Conservation (phyloP, 2,888 invertebrate genomes). For the Elysia crispata region DNA sequence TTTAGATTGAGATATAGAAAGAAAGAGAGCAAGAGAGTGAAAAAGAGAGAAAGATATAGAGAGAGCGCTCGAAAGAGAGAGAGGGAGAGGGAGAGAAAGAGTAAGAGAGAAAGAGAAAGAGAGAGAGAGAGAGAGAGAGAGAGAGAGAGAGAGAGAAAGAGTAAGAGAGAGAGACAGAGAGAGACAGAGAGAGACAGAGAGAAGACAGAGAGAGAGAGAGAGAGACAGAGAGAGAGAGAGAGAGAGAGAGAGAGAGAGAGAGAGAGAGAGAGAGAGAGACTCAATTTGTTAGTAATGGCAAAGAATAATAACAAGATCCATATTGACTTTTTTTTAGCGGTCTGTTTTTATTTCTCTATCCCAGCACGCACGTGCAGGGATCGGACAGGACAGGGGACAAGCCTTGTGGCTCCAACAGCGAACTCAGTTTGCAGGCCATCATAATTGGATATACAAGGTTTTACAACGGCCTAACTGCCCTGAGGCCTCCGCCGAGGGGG, state of each 20-base stretch:
- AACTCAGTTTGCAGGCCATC: too few species aligned
- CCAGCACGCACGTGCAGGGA: too few species aligned
- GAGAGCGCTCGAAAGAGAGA: neutral
- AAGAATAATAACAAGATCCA: too few species aligned
- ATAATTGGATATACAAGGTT: too few species aligned
- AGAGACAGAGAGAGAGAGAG: neutral
- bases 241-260: neutral
- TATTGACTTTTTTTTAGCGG: too few species aligned
- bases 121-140: conserved; percentile 35
- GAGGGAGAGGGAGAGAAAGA: conserved; percentile 5
- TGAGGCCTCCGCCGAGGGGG: too few species aligned
- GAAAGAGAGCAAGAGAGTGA: neutral
- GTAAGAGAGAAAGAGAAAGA: conserved; percentile 15
- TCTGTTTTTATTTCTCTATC: too few species aligned
- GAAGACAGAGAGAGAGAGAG: neutral
- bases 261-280: too few species aligned
- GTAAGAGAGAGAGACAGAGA: neutral
- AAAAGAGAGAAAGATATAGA: neutral
- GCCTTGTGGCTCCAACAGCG: too few species aligned
- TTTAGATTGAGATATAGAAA: neutral
- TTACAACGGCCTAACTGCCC: too few species aligned
- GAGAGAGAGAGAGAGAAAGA: conserved; percentile 31
- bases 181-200: neutral
- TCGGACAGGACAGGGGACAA: too few species aligned
- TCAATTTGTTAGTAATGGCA: neutral